Conservation (phyloP, 2,888 invertebrate species). For the Lissocephala sabroskyi region DNA sequence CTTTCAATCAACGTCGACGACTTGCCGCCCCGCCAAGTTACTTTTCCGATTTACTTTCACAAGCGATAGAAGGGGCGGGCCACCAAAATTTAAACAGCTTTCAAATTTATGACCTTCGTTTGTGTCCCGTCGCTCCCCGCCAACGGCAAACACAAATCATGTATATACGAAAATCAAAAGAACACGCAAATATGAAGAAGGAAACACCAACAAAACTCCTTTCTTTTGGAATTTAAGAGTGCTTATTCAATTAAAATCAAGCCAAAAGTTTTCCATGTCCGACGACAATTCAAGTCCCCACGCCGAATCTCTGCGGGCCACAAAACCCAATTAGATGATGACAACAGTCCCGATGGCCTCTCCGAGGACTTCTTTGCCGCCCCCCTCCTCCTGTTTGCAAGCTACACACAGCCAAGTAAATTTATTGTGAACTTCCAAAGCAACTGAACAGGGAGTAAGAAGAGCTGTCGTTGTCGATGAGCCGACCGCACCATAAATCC, state of each 20-base stretch:
- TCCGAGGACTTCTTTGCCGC: no score
- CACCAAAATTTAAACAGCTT: conserved; percentile 55
- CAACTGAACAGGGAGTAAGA: no score
- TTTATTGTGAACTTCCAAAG: conserved; percentile 35
- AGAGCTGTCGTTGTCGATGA: no score
- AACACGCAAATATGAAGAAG: conserved; percentile 1
- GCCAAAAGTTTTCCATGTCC: conserved; percentile 17
- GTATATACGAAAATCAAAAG: conserved; percentile 7
- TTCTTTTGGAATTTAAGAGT: conserved; percentile 19
- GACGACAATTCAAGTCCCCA: neutral
- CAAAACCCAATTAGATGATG: conserved; percentile 9
- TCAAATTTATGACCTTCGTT: conserved; percentile 54
- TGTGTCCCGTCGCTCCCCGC: conserved; percentile 16
- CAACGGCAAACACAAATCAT: conserved; percentile 31
- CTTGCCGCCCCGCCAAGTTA: no score
- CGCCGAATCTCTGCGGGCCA: no score
- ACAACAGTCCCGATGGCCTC: neutral
- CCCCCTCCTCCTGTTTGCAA: no score
- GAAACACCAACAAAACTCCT: conserved; percentile 14
- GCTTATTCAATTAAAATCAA: conserved; percentile 24
- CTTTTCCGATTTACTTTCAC: no score
- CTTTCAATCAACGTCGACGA: conserved; percentile 47
- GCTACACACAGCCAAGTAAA: conserved; percentile 33
- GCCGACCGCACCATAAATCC: neutral
- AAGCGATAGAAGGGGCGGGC: conserved; percentile 18